A percentile compares a stretch with the other conserved stretches of the same genome.
Evolutionary conservation across 2,888 invertebrate genomes (phyloP).

Genomic region (Melanophora roralis): DNA sequence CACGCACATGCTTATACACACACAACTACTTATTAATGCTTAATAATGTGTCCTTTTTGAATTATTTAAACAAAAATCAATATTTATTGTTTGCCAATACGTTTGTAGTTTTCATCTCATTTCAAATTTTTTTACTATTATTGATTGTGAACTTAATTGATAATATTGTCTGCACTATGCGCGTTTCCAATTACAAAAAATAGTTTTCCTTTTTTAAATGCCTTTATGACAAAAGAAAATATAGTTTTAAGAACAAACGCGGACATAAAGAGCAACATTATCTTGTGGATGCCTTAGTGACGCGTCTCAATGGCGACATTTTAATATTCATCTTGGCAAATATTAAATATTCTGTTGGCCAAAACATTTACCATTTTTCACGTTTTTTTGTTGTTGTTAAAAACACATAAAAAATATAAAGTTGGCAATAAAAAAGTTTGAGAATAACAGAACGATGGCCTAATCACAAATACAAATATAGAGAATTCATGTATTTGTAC

Average conservation of each 20-base stretch:
- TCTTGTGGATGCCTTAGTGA: constrained; percentile 68
- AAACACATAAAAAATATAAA: not conserved
- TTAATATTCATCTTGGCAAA: constrained; percentile 60
- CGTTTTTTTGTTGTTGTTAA: not conserved
- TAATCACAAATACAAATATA: not conserved
- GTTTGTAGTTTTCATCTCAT: not conserved
- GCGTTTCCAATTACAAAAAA: not conserved
- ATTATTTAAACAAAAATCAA: constrained; percentile 3
- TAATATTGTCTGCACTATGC: not conserved
- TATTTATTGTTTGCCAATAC: constrained; percentile 12
- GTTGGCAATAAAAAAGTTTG: not conserved
- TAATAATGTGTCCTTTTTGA: not conserved
- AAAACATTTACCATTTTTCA: not conserved
- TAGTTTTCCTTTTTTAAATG: not conserved
- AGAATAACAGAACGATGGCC: constrained; percentile 6
- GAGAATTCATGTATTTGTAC: not conserved
- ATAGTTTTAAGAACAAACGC: too few relatives aligned
- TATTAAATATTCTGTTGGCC: constrained; percentile 54
- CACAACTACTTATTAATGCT: not conserved
- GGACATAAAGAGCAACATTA: constrained; percentile 18
- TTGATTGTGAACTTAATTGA: not conserved
- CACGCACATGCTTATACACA: not conserved
- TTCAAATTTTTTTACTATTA: not conserved
- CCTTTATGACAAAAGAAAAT: not conserved
- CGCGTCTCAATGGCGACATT: constrained; percentile 70